Evolutionary conservation across 35 echinoderm and acorn worm genomes (phyloP).

Genomic region (Apostichopus parvimensis): DNA sequence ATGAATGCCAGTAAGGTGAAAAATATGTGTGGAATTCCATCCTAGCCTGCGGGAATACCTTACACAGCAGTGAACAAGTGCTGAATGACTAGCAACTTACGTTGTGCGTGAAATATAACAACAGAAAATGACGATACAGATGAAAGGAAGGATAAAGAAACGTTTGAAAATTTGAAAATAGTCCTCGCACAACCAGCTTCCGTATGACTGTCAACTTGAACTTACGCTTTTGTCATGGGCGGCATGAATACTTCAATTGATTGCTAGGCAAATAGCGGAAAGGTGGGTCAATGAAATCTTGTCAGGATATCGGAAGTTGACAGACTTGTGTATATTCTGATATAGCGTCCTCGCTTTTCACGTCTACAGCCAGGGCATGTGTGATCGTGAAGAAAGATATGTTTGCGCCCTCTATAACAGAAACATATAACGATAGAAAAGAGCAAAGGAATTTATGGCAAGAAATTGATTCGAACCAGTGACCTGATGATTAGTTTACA

Average conservation of each 20-base stretch:
- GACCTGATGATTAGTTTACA: too few species aligned
- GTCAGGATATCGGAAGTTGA: neutral
- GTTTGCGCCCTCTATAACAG: too few species aligned
- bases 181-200: neutral
- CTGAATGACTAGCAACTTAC: neutral
- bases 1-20: neutral
- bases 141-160: neutral
- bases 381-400: too few species aligned
- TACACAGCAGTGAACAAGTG: constrained; percentile 31
- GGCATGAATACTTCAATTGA: constrained; percentile 52
- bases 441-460: too few species aligned
- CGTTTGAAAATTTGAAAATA: neutral
- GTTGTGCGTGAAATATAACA: neutral
- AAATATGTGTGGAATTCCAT: constrained; percentile 48
- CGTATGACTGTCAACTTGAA: constrained; percentile 27
- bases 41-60: constrained; percentile 48
- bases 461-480: too few species aligned
- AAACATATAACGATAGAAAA: too few species aligned
- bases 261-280: constrained; percentile 48
- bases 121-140: neutral
- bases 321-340: neutral
- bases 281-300: constrained; percentile 18
- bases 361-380: too few species aligned
- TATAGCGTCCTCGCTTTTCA: neutral
- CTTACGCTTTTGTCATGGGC: constrained; percentile 46